phyloP scores from a whole-genome alignment of 2,797 vertebrate species.

The Smutsia gigantea region DNA sequence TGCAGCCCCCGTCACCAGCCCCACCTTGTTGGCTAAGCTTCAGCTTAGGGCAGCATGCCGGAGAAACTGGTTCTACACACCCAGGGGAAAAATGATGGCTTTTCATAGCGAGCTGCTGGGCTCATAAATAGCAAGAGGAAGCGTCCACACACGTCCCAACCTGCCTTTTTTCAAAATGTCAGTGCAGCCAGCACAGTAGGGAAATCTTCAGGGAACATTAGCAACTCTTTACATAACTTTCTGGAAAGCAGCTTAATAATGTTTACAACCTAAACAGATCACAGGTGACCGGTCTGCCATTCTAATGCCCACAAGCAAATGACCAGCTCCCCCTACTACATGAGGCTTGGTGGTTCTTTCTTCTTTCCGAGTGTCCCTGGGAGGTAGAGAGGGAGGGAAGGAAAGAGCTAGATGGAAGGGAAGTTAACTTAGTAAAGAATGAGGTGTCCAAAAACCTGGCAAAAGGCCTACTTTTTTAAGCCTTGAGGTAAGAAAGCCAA shows the following conservation, averaged over 20 bases:
- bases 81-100: slow-evolving; percentile 86
- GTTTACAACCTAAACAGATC: slow-evolving; percentile 38
- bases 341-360: background rate
- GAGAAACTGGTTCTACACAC: slow-evolving; percentile 89
- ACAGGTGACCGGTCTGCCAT: slow-evolving; percentile 37
- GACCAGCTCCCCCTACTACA: background rate
- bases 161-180: slow-evolving; percentile 80
- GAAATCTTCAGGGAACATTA: slow-evolving; percentile 61
- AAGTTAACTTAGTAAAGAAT: slow-evolving; percentile 46
- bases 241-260: background rate
- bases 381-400: background rate
- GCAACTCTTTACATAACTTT: slow-evolving; percentile 29
- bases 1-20: background rate
- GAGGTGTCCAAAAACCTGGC: slow-evolving; percentile 82
- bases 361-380: background rate
- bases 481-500: slow-evolving; percentile 83
- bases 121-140: slow-evolving; percentile 80
- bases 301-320: background rate
- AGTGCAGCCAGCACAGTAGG: slow-evolving; percentile 20
- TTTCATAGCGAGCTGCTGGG: slow-evolving; percentile 71
- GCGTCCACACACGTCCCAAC: slow-evolving; percentile 80
- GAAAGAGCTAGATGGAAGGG: background rate
- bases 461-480: slow-evolving; percentile 81
- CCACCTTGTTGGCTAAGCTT: slow-evolving; percentile 60
- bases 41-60: slow-evolving; percentile 72